Percentiles rank a stretch among this genome's conserved stretches.
These are phyloP conservation scores for Lasioglossum figueresi DNA, from an alignment of 2,888 invertebrate species.

Conservation along the genomic window DNA sequence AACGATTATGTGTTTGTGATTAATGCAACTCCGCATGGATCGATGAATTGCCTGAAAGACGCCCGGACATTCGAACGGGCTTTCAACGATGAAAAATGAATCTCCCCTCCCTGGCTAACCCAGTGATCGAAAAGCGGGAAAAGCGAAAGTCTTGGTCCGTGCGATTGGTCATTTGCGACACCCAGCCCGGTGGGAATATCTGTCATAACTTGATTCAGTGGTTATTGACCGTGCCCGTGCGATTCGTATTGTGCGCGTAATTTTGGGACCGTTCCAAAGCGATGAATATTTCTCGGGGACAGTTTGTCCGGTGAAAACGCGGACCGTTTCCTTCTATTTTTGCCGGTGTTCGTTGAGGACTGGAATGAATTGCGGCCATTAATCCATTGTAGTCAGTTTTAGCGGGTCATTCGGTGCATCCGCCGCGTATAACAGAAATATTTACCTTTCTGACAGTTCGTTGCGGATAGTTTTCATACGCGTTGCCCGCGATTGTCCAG, in stretches of 20 bases:
- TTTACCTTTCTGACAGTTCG: neutral
- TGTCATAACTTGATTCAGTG: constrained; percentile 12
- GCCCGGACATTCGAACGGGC: neutral
- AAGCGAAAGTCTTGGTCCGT: neutral
- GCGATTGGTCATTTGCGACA: neutral
- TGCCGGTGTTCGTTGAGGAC: neutral
- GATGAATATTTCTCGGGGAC: constrained; percentile 16
- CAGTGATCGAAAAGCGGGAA: neutral
- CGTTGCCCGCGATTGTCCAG: neutral
- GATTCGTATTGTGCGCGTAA: neutral
- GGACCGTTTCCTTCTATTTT: constrained; percentile 17
- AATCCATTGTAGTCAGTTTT: constrained; percentile 4
- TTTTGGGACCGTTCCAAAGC: constrained; percentile 13
- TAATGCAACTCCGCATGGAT: too few species aligned
- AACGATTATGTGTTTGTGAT: too few species aligned
- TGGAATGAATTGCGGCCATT: constrained; percentile 22
- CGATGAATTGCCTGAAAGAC: too few species aligned
- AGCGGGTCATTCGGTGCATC: constrained; percentile 8
- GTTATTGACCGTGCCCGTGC: neutral
- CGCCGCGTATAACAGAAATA: constrained; percentile 3
- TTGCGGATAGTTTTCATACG: neutral
- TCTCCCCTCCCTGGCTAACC: neutral
- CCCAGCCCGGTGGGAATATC: neutral
- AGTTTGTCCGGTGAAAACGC: constrained; percentile 9
- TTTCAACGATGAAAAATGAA: neutral